Base-by-base conservation (phyloP, 2,113 vertebrate genomes). In the Podarcis cretensis region DNA sequence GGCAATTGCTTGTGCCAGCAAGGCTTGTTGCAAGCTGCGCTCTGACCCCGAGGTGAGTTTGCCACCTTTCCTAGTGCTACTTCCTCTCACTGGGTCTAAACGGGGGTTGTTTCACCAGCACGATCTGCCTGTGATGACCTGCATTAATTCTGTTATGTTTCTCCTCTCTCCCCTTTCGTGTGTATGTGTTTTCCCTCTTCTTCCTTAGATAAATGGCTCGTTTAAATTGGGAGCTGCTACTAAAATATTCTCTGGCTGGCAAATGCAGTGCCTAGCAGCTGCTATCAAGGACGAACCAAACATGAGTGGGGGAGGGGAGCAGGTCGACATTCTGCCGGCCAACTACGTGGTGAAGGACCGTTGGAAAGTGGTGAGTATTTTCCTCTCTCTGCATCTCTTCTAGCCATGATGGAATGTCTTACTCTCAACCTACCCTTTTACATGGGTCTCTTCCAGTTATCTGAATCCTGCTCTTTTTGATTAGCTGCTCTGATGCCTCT, bases 271-370 rank as follows among this genome's bases (percentile, higher is more conserved):
- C 98, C 97, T 99, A 99, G 98, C 98, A 94, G 98, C 98, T 76
- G 98, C 97, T 91, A 97, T 98, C 96, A 98, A 98, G 97, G 98
- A 99, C 97, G 98, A 99, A 96, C 97, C 97, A 98, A 99, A 98
- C 98, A 99, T 99, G 99, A 99, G 98, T 90, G 99, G 98, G 96
- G 97, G 98, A 95, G 98, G 98, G 88, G 99, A 99, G 88, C 98
- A 98, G 97, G 98, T 97, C 86, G 99, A 99, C 97, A 99, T 99
- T 96, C 98, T 99, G 96, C 98, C 98, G 91, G 98, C 98, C 91
- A 99, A 98, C 97, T 99, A 98, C 90, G 98, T 99, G 97, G 99
- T 99, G 96, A 99, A 99, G 95, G 99, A 99, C 96, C 98, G 98
- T 91, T 99, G 99, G 99, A 99, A 99, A 97, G 99, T 99, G 98